Percentiles rank a stretch among this genome's conserved stretches.
These are phyloP conservation scores for Ectropis grisescens DNA, from an alignment of 1,140 invertebrate genomes.

Conservation along the genomic window DNA sequence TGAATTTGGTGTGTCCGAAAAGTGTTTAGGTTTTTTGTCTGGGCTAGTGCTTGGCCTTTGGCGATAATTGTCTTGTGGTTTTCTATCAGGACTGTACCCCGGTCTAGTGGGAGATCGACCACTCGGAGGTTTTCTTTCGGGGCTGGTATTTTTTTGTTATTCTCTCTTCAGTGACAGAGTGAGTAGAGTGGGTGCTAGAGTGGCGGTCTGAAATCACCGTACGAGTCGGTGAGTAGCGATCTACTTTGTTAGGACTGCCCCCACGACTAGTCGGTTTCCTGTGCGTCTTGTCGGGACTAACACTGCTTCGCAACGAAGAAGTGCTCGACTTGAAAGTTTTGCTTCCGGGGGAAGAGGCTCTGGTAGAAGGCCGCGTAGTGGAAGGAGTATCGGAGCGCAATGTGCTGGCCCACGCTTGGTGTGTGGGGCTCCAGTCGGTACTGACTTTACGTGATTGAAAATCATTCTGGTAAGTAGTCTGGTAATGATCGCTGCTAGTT, in stretches of 20 bases:
- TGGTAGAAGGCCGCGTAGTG: constrained; percentile 41
- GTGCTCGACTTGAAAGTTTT: constrained; percentile 57
- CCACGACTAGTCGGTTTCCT: constrained; percentile 44
- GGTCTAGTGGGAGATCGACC: constrained; percentile 25
- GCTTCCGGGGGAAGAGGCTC: constrained; percentile 57
- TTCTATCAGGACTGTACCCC: constrained; percentile 21
- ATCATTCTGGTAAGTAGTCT: constrained; percentile 73
- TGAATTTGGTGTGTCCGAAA: constrained; percentile 13
- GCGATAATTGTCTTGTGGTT: constrained; percentile 10
- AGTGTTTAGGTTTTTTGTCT: constrained; percentile 18
- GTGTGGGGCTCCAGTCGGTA: constrained; percentile 75
- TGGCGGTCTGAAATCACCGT: constrained; percentile 25
- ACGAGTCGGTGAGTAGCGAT: constrained; percentile 35
- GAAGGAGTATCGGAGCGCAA: constrained; percentile 73
- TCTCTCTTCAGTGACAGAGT: constrained; percentile 31
- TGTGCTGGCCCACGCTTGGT: constrained; percentile 79
- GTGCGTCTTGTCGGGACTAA: constrained; percentile 69
- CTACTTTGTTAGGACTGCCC: constrained; percentile 46
- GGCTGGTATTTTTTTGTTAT: constrained; percentile 21
- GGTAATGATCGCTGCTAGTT: constrained; percentile 57
- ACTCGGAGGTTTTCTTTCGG: constrained; percentile 21
- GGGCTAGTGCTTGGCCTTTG: constrained; percentile 22
- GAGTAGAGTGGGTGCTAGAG: constrained; percentile 33
- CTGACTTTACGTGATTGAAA: constrained; percentile 72
- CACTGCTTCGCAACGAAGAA: constrained; percentile 66